These are phyloP conservation scores for Cephus runcator DNA, from an alignment of 2,888 invertebrate genomes.

Conservation along the genomic window DNA sequence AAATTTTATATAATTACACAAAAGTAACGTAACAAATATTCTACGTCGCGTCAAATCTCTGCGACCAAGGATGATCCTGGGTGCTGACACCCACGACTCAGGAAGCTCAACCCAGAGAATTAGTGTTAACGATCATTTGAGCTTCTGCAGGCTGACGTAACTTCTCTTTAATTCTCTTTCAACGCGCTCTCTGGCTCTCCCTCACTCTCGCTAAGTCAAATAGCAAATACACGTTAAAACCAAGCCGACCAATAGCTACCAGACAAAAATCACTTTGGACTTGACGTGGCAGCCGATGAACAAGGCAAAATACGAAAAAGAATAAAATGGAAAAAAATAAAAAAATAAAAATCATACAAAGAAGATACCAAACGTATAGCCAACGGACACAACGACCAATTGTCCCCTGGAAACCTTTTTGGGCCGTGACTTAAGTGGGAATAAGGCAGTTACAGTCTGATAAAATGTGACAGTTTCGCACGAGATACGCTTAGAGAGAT, in stretches of 20 bases:
- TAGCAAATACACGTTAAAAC: neutral
- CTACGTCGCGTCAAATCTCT: neutral
- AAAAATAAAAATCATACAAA: neutral
- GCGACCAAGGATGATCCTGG: neutral
- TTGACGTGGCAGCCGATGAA: neutral
- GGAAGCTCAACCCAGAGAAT: slow-evolving; percentile 1
- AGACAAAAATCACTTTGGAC: neutral
- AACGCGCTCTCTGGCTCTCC: neutral
- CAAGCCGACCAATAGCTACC: neutral
- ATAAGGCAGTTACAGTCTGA: neutral
- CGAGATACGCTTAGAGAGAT: neutral
- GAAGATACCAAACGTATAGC: neutral
- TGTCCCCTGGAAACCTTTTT: neutral
- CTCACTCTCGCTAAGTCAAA: neutral
- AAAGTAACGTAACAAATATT: neutral
- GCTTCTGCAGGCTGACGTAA: slow-evolving; percentile 3
- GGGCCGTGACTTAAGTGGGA: neutral
- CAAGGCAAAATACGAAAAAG: neutral
- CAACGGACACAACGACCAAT: neutral
- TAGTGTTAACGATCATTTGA: slow-evolving; percentile 7
- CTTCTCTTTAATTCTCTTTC: neutral
- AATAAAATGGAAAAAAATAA: neutral
- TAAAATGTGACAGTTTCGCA: neutral
- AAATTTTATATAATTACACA: neutral
- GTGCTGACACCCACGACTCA: neutral